Conservation (phyloP, 2,113 vertebrate species). For the Anarrhichthys ocellatus region DNA sequence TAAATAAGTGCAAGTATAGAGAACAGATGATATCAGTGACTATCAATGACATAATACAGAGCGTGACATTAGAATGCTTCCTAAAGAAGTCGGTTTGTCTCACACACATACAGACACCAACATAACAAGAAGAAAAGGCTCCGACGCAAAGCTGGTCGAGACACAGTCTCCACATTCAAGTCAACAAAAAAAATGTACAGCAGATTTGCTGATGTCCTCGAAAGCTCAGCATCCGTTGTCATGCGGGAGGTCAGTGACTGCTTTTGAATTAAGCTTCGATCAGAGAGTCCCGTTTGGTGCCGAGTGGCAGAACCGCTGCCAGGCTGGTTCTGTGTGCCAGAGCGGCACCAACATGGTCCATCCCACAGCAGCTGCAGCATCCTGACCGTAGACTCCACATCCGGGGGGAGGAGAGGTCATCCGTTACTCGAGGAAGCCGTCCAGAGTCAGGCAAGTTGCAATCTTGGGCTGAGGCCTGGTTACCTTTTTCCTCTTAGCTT, state of each 20-base stretch:
- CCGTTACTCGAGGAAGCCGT: conserved; percentile 81
- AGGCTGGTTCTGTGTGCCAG: conserved; percentile 10
- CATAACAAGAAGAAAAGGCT: not conserved
- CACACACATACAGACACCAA: not conserved
- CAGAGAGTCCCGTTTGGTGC: conserved; percentile 16
- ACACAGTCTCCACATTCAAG: not conserved
- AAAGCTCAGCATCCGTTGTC: not conserved
- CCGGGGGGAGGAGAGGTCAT: not conserved
- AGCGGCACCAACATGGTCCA: not conserved
- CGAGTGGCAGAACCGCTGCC: conserved; percentile 1
- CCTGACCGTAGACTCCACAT: not conserved
- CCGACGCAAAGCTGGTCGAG: not conserved
- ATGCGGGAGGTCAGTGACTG: not conserved
- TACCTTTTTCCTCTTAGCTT: conserved; percentile 85
- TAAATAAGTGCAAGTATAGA: not conserved
- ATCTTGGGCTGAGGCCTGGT: conserved; percentile 72
- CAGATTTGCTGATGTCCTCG: not conserved
- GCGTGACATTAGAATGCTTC: not conserved
- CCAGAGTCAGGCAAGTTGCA: conserved; percentile 72
- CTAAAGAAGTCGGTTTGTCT: not conserved
- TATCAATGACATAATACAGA: not conserved
- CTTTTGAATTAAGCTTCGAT: conserved; percentile 18
- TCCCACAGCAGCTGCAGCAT: not conserved
- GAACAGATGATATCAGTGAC: not conserved
- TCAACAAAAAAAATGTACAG: conserved; percentile 14